phyloP scores from a whole-genome alignment of 1,140 invertebrate genomes.

The Drosophila saltans region DNA sequence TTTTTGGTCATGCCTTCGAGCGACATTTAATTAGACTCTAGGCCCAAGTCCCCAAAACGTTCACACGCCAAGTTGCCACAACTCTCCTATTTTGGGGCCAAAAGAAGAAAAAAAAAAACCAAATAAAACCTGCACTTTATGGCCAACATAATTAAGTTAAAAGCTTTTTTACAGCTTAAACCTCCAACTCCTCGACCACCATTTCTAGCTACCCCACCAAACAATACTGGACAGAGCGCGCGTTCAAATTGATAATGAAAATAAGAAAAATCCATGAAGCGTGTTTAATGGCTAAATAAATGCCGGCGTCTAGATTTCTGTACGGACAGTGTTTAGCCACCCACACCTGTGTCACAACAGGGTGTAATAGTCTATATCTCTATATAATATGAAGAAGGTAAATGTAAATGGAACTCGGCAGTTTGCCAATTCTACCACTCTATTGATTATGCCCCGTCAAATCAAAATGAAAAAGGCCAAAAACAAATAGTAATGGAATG shows the following conservation, averaged over 20 bases:
- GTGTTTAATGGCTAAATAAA: conserved; percentile 81
- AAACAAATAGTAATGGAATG: conserved; percentile 1
- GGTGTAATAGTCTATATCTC: conserved; percentile 22
- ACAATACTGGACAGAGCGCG: conserved; percentile 43
- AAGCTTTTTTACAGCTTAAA: conserved; percentile 73
- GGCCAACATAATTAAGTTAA: conserved; percentile 81
- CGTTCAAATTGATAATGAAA: conserved; percentile 80
- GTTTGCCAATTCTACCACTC: conserved; percentile 36
- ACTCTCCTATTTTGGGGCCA: conserved; percentile 33
- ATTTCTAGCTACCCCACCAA: neutral
- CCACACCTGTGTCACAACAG: conserved; percentile 44
- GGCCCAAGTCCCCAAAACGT: conserved; percentile 35
- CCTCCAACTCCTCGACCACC: neutral
- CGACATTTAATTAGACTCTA: conserved; percentile 75
- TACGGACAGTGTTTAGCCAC: conserved; percentile 28
- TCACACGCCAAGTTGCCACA: conserved; percentile 61
- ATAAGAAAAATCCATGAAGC: conserved; percentile 75
- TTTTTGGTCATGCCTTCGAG: conserved; percentile 60
- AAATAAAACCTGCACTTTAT: conserved; percentile 81
- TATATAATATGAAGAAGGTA: conserved; percentile 29
- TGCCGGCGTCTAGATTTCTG: conserved; percentile 52
- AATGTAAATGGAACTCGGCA: conserved; percentile 49
- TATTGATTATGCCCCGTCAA: conserved; percentile 55
- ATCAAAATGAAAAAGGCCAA: conserved; percentile 44
- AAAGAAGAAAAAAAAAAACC: conserved; percentile 33